Percentiles rank a stretch among this genome's conserved stretches.
phyloP scores from a whole-genome alignment of 64 coral and sea anemone genomes.

The Acropora tenuis region DNA sequence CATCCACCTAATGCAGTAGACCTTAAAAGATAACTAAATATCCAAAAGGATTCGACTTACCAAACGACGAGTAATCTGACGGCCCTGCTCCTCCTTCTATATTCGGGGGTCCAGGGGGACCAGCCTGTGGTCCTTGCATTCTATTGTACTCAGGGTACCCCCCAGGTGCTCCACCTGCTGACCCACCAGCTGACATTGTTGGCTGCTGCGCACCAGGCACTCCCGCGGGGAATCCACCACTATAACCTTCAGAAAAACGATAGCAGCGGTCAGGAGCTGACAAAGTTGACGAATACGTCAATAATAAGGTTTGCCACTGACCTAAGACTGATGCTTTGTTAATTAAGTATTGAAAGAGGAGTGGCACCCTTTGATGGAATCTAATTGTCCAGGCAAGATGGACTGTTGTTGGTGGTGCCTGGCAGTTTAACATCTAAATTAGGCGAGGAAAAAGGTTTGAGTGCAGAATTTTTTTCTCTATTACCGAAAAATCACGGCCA shows the following conservation, averaged over 20 bases:
- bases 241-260: neutral
- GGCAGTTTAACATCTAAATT: too few species aligned
- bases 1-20: neutral
- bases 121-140: conserved; percentile 29
- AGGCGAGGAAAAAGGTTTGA: too few species aligned
- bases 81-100: neutral
- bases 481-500: too few species aligned
- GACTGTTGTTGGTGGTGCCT: too few species aligned
- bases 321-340: too few species aligned
- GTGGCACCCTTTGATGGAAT: neutral
- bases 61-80: conserved; percentile 31
- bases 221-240: neutral
- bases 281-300: too few species aligned
- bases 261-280: too few species aligned
- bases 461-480: too few species aligned
- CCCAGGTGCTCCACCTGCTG: neutral
- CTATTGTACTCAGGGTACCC: conserved; percentile 24
- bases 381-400: too few species aligned
- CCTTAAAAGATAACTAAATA: neutral
- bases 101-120: conserved; percentile 15
- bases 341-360: too few species aligned
- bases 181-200: neutral
- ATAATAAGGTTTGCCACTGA: too few species aligned
- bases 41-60: neutral
- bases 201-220: neutral